A percentile compares a stretch with the other conserved stretches of the same genome.
Evolutionary conservation across 2,113 vertebrate genomes (phyloP).

Genomic region (Colaptes auratus): DNA sequence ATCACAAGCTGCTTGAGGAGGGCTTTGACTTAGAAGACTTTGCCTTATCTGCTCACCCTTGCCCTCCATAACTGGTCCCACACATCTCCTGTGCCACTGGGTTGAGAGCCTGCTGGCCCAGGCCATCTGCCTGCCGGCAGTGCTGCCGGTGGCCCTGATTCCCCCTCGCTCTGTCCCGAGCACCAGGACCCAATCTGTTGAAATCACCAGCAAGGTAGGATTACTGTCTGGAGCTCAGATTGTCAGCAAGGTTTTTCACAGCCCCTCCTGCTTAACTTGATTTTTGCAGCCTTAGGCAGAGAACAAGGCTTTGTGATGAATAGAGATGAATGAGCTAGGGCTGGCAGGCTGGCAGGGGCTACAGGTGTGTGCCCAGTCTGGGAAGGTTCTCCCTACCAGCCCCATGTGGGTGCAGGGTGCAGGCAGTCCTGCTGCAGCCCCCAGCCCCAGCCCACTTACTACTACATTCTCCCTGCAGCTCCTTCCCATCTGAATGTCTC

Average conservation of each 20-base stretch:
- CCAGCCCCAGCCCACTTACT: background rate
- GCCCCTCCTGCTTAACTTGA: background rate
- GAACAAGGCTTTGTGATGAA: background rate
- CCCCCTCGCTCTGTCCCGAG: background rate
- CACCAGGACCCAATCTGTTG: background rate
- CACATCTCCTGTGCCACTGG: rapidly evolving
- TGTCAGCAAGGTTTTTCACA: background rate
- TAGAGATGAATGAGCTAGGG: rapidly evolving
- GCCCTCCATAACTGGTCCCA: rapidly evolving
- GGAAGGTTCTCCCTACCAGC: rapidly evolving
- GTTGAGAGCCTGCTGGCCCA: rapidly evolving
- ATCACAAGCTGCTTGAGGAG: background rate
- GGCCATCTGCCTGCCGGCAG: constrained; percentile 1
- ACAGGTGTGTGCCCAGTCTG: background rate
- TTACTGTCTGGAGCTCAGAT: background rate
- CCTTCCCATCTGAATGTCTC: background rate
- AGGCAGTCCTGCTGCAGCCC: background rate
- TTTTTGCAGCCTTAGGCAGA: background rate
- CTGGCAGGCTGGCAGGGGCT: rapidly evolving
- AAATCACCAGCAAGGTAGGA: background rate
- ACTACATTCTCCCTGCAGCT: rapidly evolving
- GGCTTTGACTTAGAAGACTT: background rate
- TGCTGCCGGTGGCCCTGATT: background rate
- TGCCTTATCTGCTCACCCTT: background rate
- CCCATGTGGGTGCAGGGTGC: background rate